Evolutionary conservation across 2,888 invertebrate genomes (phyloP), one percentile per base, ranked within the genome.

Genomic region (Drosophila melanosoma): DNA sequence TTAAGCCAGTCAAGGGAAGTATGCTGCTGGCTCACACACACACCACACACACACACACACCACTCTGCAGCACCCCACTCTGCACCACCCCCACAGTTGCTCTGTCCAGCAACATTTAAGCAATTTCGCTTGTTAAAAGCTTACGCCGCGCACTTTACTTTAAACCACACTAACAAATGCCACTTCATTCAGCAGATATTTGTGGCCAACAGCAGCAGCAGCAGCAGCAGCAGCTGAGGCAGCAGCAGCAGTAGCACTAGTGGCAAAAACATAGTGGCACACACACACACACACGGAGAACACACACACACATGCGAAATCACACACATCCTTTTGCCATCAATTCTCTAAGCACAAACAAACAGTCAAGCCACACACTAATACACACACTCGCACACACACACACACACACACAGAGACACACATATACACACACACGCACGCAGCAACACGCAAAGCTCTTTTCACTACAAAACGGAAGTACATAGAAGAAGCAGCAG

Each of bases 261-360:
- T 62, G 62, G 76, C 76, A 75, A 70, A 75, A 65, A 75, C 72
- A 70, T 59, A 66, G 66, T 65, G 52, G 48, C 57, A 63, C 64
- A 76, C 33, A 62, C 66, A 76, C 33, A 62, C 66, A 26, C 29
- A 6, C 26, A 26, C 61, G 49, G 35, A 56, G 68, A 52, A 54
- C 62, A 36, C 51, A 68, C 29, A 23, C 62, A 67, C 58, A 69
- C 54, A 64, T 64, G 76, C 63, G 74, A 82, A 81, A 81, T 87
- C 89, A 89, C 87, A 89, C 89, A 87, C 87, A 89, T 87, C 87
- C 87, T 87, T 87, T 87, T 87, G 81, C 87, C 87, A 87, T 87
- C 87, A 87, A 87, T 87, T 87, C 89, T 87, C 89, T 89, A 82
- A 87, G 89, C 89, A 89, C 85, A 89, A 88, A 86, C 85, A 86